Evolutionary conservation across 2,113 vertebrate genomes (phyloP).

Genomic region (Corapipo altera): DNA sequence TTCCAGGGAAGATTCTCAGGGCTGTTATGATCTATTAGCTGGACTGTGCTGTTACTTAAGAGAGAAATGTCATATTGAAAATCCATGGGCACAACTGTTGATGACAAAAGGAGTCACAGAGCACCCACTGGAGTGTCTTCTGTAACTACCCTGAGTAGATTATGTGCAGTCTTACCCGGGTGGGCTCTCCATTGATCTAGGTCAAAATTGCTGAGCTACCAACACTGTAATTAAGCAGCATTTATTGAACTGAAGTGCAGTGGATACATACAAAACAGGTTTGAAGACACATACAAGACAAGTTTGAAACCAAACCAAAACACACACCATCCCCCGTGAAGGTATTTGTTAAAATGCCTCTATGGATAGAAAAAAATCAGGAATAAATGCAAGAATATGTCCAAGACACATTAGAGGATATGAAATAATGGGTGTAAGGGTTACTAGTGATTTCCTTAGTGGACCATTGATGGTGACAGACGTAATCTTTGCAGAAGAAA

Average conservation of each 20-base stretch:
- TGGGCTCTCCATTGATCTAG: not conserved
- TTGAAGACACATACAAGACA: not conserved
- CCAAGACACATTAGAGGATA: not conserved
- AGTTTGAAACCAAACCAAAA: not conserved
- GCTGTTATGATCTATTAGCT: not conserved
- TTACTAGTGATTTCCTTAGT: not conserved
- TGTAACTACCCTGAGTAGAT: not conserved
- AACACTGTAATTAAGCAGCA: not conserved
- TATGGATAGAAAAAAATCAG: not conserved
- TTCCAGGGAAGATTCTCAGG: not conserved
- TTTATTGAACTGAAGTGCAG: not conserved
- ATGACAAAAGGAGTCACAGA: not conserved
- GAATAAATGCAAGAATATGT: not conserved
- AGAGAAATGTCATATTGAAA: not conserved
- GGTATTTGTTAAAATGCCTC: not conserved
- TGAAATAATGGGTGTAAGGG: not conserved
- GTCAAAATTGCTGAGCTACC: not conserved
- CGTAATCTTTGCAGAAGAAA: not conserved
- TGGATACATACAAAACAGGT: not conserved
- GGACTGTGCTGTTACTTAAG: not conserved
- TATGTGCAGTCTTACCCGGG: not conserved
- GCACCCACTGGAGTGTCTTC: not conserved
- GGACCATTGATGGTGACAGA: not conserved
- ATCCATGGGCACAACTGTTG: not conserved
- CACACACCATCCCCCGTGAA: fast-evolving